phyloP scores from a whole-genome alignment of 2,797 vertebrate genomes.

The Numenius phaeopus region DNA sequence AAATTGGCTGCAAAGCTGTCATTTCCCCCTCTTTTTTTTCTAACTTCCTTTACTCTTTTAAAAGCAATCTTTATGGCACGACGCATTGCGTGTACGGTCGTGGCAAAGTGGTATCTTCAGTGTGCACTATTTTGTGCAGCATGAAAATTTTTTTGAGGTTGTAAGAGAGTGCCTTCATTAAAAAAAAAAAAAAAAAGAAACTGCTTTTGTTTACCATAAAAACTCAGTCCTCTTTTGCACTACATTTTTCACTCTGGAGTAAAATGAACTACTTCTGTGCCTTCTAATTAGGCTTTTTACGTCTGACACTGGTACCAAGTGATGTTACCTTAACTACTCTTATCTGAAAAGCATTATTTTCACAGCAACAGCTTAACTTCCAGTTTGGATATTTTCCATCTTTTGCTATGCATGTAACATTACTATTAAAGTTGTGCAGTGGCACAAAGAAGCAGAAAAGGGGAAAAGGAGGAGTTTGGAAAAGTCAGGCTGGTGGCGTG shows the following conservation, averaged over 20 bases:
- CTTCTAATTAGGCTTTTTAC: conserved; percentile 15
- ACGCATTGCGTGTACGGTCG: not conserved
- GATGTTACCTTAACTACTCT: not conserved
- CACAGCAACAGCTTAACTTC: not conserved
- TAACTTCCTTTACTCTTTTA: conserved; percentile 1
- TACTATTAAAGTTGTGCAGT: not conserved
- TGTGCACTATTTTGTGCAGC: not conserved
- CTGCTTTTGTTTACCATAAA: conserved; percentile 17
- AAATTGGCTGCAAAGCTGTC: not conserved
- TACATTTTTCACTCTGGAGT: not conserved
- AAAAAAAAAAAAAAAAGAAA: conserved; percentile 65
- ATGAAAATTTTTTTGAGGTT: not conserved
- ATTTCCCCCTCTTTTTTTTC: not conserved
- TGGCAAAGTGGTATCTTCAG: conserved; percentile 19
- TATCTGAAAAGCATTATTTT: conserved; percentile 23
- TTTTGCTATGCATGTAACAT: not conserved
- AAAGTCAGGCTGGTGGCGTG: not conserved
- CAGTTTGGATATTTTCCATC: not conserved
- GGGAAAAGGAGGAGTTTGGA: not conserved
- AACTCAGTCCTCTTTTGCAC: not conserved
- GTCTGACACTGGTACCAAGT: not conserved
- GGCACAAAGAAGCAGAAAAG: not conserved
- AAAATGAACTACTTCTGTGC: not conserved
- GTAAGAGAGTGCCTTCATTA: conserved; percentile 15
- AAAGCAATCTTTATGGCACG: conserved; percentile 5